Evolutionary conservation across 2,888 invertebrate genomes (phyloP).

Genomic region (Bhutanitis thaidina): DNA sequence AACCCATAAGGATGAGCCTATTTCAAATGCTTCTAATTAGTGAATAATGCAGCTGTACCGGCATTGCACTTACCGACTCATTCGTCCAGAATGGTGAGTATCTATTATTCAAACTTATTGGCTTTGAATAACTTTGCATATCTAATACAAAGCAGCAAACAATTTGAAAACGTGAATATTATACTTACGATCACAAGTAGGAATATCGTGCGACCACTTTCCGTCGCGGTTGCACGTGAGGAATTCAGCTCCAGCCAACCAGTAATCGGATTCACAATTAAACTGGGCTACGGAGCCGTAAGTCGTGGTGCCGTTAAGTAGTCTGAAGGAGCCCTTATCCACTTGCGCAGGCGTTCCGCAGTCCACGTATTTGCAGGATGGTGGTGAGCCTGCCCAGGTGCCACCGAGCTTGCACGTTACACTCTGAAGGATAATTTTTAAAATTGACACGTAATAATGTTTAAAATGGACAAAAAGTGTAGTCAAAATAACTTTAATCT

Average conservation of each 20-base stretch:
- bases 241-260: slow-evolving; percentile 86
- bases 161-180: neutral
- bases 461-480: too few relatives aligned
- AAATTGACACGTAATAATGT: too few relatives aligned
- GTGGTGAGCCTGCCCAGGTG: slow-evolving; percentile 88
- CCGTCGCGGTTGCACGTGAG: slow-evolving; percentile 90
- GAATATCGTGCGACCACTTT: slow-evolving; percentile 92
- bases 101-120: too few relatives aligned
- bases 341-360: slow-evolving; percentile 91
- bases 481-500: too few relatives aligned
- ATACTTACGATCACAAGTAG: slow-evolving; percentile 89
- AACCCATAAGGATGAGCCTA: too few relatives aligned
- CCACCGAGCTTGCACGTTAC: slow-evolving; percentile 92
- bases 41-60: too few relatives aligned
- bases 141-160: too few relatives aligned
- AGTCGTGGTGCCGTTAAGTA: slow-evolving; percentile 89
- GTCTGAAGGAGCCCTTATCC: slow-evolving; percentile 85
- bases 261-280: slow-evolving; percentile 89
- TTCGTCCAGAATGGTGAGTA: too few relatives aligned
- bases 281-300: slow-evolving; percentile 90
- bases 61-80: too few relatives aligned
- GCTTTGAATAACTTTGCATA: too few relatives aligned
- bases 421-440: slow-evolving; percentile 69
- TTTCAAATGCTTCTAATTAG: too few relatives aligned
- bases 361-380: slow-evolving; percentile 91